Evolutionary conservation across 1,140 invertebrate genomes (phyloP).

Genomic region (Hycleus cichorii): DNA sequence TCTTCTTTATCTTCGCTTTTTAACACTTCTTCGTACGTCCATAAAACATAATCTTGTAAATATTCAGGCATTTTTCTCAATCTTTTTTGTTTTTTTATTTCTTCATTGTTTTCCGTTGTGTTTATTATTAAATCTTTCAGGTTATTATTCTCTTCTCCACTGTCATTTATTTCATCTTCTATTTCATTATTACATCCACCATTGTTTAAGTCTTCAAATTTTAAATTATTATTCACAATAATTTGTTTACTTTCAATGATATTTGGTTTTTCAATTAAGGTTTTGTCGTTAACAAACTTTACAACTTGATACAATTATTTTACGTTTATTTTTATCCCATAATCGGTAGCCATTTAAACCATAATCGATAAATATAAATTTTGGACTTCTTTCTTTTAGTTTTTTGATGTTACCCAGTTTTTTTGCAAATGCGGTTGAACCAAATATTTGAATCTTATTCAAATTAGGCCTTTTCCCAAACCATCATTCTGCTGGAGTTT

Average conservation of each 20-base stretch:
- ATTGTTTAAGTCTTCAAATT: not conserved
- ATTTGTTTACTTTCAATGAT: not conserved
- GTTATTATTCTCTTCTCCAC: not conserved
- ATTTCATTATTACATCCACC: not conserved
- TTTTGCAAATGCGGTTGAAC: not conserved
- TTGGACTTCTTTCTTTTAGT: not conserved
- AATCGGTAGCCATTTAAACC: not conserved
- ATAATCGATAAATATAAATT: not conserved
- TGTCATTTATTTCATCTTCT: not conserved
- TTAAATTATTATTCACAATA: not conserved
- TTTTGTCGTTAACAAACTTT: not conserved
- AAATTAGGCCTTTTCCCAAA: not conserved
- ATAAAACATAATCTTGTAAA: not conserved
- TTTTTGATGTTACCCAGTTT: not conserved
- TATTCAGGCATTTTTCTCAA: not conserved
- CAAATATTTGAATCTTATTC: not conserved
- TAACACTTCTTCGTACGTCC: not conserved
- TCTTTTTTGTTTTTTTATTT: not conserved
- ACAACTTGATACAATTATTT: not conserved
- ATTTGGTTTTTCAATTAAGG: not conserved
- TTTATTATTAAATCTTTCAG: not conserved
- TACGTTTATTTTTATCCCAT: not conserved
- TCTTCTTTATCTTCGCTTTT: not conserved
- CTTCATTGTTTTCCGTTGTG: not conserved
- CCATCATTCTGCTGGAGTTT: constrained; percentile 1